Evolutionary conservation across 1,140 invertebrate genomes (phyloP), one percentile per base, ranked within the genome.

Genomic region (Bombus vancouverensis): DNA sequence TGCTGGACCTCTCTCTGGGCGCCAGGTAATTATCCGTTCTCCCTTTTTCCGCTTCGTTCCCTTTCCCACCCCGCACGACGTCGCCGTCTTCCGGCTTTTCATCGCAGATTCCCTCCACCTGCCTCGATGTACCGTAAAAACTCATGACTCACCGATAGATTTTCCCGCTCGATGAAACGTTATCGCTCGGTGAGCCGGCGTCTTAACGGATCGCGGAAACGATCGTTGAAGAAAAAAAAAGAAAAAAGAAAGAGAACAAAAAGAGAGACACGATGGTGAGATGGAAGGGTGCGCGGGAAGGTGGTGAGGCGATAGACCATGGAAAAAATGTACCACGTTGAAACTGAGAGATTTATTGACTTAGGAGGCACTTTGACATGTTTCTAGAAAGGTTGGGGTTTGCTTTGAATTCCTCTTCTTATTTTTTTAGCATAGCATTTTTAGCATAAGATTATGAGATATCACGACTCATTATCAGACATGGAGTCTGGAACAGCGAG

Each of bases 121-220:
- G 76, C 65, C 86, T 65, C 83, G 44, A 82, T 86, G 88, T 82
- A 89, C 87, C 78, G 87, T 89, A 84, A 89, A 89, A 89, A 89
- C 83, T 85, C 83, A 66, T 59, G 88, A 85, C 87, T 84, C 82
- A 37, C 68, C 87, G 72, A 70, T 57, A 79, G 83, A 82, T 88
- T 89, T 86, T 80, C 75, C 57, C 83, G 88, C 83, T 88, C 88
- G 88, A 89, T 89, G 83, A 65, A 77, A 80, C 88, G 81, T 87
- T 87, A 88, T 77, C 81, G 86, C 74, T 75, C 86, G 81, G 76
- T 68, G 78, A 85, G 80, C 65, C 72, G 65, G 28, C 81, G 76
- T 77, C 87, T 78, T 78, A 44, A 70, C 65, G 47, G 82, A 83
- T 70, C 32, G 77, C 59, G 34, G 39, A 8, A 47, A 53, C 47